These are phyloP conservation scores for Rapana venosa DNA, from an alignment of 2,888 invertebrate genomes.

Conservation along the genomic window DNA sequence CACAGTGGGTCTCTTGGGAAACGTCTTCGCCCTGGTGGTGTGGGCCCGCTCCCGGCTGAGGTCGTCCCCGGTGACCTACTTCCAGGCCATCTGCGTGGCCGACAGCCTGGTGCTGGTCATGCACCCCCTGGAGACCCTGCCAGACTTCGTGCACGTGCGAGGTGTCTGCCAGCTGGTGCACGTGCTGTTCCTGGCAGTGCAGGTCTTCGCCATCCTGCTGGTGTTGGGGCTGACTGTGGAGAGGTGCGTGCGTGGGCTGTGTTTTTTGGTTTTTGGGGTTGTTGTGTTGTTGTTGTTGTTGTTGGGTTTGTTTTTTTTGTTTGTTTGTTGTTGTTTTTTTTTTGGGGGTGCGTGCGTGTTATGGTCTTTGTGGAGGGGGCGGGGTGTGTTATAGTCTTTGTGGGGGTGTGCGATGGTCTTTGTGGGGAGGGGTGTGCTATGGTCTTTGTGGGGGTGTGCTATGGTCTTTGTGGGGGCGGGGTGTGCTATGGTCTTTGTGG, in stretches of 20 bases:
- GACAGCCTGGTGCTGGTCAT: conserved; percentile 49
- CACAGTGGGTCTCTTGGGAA: conserved; percentile 45
- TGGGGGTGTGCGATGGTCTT: not conserved
- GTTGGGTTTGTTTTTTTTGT: no score
- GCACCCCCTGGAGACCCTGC: conserved; percentile 45
- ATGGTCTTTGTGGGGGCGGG: no score
- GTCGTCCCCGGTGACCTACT: conserved; percentile 47
- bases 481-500: no score
- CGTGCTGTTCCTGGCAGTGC: conserved; percentile 50
- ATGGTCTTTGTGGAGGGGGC: not conserved
- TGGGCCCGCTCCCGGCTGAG: conserved; percentile 44
- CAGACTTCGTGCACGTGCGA: conserved; percentile 38
- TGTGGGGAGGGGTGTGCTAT: not conserved
- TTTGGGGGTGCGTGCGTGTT: not conserved
- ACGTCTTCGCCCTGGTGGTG: conserved; percentile 46
- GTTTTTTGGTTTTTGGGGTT: no score
- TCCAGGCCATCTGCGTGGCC: conserved; percentile 50
- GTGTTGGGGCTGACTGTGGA: conserved; percentile 49
- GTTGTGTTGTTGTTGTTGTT: no score
- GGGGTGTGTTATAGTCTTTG: not conserved
- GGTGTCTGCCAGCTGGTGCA: conserved; percentile 49
- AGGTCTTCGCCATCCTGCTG: conserved; percentile 50
- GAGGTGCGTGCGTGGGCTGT: conserved; percentile 6
- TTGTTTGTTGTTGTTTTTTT: no score
- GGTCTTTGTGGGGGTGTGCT: not conserved